Conservation (phyloP, 2,888 invertebrate species). For the Harpagoxenus sublaevis region DNA sequence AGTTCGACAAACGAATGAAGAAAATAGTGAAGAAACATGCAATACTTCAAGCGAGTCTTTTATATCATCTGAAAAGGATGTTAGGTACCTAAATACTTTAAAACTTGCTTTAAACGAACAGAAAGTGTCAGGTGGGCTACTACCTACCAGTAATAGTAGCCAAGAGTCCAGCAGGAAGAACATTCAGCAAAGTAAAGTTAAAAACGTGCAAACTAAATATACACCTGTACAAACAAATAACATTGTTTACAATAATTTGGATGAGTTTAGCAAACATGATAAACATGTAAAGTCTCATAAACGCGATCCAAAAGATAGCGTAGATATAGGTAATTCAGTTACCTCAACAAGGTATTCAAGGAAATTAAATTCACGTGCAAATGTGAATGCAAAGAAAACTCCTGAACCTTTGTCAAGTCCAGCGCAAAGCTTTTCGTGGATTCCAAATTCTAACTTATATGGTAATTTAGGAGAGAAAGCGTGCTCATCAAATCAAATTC, state of each 20-base stretch:
- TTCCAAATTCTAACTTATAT: neutral
- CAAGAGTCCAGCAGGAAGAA: neutral
- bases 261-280: neutral
- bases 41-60: neutral
- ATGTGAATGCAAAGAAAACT: neutral
- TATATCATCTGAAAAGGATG: neutral
- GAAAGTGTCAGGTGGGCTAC: no score
- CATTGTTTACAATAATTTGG: slow-evolving; percentile 59
- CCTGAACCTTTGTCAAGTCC: neutral
- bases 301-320: neutral
- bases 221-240: slow-evolving; percentile 72
- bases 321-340: neutral
- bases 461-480: neutral
- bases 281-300: neutral
- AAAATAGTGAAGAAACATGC: neutral
- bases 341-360: neutral
- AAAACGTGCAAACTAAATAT: slow-evolving; percentile 45
- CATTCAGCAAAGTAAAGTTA: neutral
- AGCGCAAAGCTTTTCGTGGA: neutral
- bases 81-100: neutral
- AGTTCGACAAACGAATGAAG: neutral
- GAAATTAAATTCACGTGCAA: neutral
- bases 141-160: neutral
- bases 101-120: neutral
- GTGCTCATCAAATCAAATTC: neutral